Base-by-base conservation (phyloP, 2,113 vertebrate species). In the Zosterops borbonicus region DNA sequence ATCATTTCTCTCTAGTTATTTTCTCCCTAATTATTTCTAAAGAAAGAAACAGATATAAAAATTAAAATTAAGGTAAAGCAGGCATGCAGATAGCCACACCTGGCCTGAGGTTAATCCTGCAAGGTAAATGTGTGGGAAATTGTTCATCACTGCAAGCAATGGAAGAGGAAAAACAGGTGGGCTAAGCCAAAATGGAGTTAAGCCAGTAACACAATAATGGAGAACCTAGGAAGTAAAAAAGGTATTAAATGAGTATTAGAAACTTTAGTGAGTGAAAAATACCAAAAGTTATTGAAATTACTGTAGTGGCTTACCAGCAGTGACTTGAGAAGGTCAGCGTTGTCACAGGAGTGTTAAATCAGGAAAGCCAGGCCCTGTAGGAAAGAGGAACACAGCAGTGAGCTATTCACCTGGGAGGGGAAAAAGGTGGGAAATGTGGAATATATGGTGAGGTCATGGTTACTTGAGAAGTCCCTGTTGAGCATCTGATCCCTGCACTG, bases 301-400 rank as follows among this genome's bases (percentile, higher is more conserved):
- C 23, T 23, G 33, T n/a, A 62, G 18, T 77, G 28, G 6, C 5
- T 81, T 78, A 42, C 2, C 46, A 69, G n/a, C n/a, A 69, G 46
- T 53, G 41, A 49, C 11, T 65, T 0, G 0, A 2, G 2, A 63
- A 83, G 19, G 9, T 35, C 23, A 55, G 39, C 20, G 47, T 71
- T 70, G 42, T 46, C 23, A 9, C 7, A 16, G 27, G 10, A 77
- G 9, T 1, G 0, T 49, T 31, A 81, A 63, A 78, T 63, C 4
- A 70, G 12, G 39, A 86, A 88, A 89, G 11, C 5, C 55, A 56
- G 17, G 3, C 7, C 17, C 18, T 25, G 23, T 0, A 52, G 8
- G 8, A 47, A 41, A 44, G 12, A 50, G 14, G 14, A 46, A 27
- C 2, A 11, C 18, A 87, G 16, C 29, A 59, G 15, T 22, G 28